Evolutionary conservation across 1,140 invertebrate genomes (phyloP).

Genomic region (Cylas formicarius): DNA sequence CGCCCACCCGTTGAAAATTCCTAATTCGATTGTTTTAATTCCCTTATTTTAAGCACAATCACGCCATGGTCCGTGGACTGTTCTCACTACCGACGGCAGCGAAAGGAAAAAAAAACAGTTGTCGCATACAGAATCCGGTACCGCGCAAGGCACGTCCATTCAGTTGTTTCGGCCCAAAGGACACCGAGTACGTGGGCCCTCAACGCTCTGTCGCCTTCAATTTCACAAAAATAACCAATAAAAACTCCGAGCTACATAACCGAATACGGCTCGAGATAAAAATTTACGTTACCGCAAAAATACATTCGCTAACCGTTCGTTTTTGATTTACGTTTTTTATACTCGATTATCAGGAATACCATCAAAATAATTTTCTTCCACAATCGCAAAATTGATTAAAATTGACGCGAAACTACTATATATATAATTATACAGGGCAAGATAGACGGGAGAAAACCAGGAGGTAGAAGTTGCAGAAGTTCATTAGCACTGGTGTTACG

Average conservation of each 20-base stretch:
- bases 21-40: constrained; percentile 9
- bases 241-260: constrained; percentile 6
- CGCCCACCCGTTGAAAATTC: no score
- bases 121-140: no score
- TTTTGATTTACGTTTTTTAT: background rate
- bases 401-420: no score
- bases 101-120: constrained; percentile 4
- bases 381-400: no score
- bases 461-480: no score
- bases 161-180: constrained; percentile 8
- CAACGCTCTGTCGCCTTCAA: constrained; percentile 7
- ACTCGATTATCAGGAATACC: background rate
- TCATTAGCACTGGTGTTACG: no score
- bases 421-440: no score
- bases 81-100: constrained; percentile 1
- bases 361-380: background rate
- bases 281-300: constrained; percentile 51
- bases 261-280: constrained; percentile 16
- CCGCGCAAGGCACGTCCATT: constrained; percentile 6
- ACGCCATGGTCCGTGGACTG: no score
- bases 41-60: no score
- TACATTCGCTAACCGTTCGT: background rate
- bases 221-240: constrained; percentile 6
- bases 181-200: constrained; percentile 5
- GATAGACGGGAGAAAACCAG: no score